Evolutionary conservation across 2,113 vertebrate genomes (phyloP).

Genomic region (Bos indicus): DNA sequence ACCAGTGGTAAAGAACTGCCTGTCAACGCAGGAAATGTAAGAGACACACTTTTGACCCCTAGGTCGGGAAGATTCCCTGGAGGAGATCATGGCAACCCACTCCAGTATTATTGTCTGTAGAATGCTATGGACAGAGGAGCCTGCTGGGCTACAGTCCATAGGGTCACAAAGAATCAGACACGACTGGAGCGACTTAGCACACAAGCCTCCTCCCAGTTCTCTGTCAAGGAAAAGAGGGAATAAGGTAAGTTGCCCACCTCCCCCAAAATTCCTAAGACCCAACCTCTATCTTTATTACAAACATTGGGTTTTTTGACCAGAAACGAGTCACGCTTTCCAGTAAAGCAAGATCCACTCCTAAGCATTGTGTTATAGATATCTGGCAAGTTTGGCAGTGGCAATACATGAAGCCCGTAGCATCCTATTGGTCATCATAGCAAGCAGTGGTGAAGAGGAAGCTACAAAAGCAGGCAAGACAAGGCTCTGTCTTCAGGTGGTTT

Average conservation of each 20-base stretch:
- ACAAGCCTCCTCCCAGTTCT: background rate
- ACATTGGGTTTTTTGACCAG: background rate
- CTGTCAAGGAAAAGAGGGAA: background rate
- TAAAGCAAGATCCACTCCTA: background rate
- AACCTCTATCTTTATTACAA: background rate
- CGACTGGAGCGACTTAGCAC: background rate
- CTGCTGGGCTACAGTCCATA: background rate
- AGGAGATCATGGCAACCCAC: background rate
- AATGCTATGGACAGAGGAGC: background rate
- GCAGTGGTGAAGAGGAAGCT: background rate
- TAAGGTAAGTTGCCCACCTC: background rate
- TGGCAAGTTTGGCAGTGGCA: background rate
- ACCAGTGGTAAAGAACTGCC: background rate
- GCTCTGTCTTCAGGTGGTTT: background rate
- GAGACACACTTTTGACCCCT: background rate
- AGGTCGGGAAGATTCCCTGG: background rate
- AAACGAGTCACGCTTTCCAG: background rate
- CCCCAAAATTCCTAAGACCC: background rate
- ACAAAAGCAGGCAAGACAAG: background rate
- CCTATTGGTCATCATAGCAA: too few species aligned
- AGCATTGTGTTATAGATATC: background rate
- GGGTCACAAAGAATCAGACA: background rate
- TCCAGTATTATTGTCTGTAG: background rate
- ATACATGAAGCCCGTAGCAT: background rate
- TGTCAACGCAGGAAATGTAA: background rate